Evolutionary conservation across 2,797 vertebrate species (phyloP).

Genomic region (Halcyon chelicuti): DNA sequence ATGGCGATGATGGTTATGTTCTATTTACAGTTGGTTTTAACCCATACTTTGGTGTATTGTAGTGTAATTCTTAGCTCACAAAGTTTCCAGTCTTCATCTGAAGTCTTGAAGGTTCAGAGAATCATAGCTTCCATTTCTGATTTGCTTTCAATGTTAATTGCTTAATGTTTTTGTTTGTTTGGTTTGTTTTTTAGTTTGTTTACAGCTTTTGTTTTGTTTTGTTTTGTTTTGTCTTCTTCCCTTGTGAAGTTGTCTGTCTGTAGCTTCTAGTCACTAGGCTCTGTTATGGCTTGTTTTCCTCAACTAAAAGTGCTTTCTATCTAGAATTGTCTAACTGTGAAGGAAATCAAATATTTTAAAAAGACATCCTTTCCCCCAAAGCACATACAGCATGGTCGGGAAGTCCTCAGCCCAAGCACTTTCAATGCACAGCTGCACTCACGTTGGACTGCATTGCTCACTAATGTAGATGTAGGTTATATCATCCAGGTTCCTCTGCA

Average conservation of each 20-base stretch:
- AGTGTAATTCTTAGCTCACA: neutral
- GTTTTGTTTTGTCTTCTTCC: neutral
- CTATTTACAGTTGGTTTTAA: neutral
- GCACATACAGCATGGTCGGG: rapidly evolving
- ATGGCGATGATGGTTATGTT: neutral
- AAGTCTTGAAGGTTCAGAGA: neutral
- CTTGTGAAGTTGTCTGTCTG: neutral
- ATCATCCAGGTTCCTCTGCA: neutral
- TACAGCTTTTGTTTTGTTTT: neutral
- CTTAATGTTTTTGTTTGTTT: neutral
- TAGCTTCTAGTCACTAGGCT: neutral
- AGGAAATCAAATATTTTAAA: neutral
- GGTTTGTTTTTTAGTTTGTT: neutral
- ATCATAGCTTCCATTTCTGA: neutral
- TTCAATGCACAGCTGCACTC: neutral
- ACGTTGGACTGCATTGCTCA: neutral
- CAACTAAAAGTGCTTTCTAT: neutral
- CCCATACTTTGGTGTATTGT: neutral
- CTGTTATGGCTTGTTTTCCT: neutral
- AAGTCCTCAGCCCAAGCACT: neutral
- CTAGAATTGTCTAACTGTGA: neutral
- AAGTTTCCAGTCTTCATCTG: neutral
- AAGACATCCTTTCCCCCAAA: neutral
- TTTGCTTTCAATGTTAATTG: neutral
- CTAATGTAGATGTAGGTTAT: rapidly evolving